Conservation (phyloP, 2,113 vertebrate genomes). For the Bos indicus region DNA sequence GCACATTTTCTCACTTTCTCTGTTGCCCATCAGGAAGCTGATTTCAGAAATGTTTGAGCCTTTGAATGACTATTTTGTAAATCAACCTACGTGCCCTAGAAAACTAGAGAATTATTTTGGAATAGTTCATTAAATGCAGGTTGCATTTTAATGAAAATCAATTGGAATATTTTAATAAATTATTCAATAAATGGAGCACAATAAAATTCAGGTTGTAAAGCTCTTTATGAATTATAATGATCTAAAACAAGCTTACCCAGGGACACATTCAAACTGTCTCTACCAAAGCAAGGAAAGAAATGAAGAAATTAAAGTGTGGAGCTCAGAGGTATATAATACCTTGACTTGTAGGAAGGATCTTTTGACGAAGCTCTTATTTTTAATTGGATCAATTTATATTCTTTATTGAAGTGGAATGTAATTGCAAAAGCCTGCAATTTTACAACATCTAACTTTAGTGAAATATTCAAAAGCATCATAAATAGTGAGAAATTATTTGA, state of each 20-base stretch:
- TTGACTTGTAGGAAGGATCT: background rate
- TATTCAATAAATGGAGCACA: constrained; percentile 1
- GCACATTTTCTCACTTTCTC: background rate
- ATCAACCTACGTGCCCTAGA: background rate
- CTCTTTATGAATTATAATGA: constrained; percentile 15
- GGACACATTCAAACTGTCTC: background rate
- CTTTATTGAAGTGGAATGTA: background rate
- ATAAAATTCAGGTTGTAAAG: background rate
- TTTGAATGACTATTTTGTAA: background rate
- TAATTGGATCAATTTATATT: constrained; percentile 43
- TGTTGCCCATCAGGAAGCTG: background rate
- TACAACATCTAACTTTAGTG: background rate
- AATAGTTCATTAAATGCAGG: background rate
- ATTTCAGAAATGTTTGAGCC: background rate
- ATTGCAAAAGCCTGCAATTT: constrained; percentile 21
- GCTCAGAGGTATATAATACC: background rate
- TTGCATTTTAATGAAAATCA: constrained; percentile 36
- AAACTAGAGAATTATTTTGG: background rate
- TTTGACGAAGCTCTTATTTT: constrained; percentile 25
- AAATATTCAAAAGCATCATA: background rate
- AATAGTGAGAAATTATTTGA: background rate
- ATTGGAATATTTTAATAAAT: constrained; percentile 49
- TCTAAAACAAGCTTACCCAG: constrained; percentile 16
- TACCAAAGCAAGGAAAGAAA: constrained; percentile 6
- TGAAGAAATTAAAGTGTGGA: constrained; percentile 13